Evolutionary conservation across 2,113 vertebrate genomes (phyloP), one percentile per base, ranked within the genome.

Genomic region (Neoarius graeffei): DNA sequence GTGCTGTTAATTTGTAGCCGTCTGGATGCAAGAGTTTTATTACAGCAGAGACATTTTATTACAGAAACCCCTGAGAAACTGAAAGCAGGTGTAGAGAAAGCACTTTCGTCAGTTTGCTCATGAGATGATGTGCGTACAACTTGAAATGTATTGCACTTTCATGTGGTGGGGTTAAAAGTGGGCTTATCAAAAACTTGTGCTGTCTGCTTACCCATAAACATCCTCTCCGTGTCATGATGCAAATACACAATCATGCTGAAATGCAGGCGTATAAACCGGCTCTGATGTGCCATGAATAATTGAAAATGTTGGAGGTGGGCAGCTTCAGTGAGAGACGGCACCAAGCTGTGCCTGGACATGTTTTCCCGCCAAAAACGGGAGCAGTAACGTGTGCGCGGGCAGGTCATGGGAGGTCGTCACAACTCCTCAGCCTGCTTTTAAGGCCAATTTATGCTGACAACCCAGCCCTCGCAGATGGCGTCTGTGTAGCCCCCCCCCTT

Each of bases 361-460:
- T 56, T 83, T 85, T 81, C 54, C 42, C 52, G 79, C 54, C 83
- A 89, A 67, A 91, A 89, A 52, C 85, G 86, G 83, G 71, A 83
- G 86, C 79, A 73, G 84, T 88, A 90, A 42, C 42, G 91, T 92
- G 81, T 66, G 73, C 92, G 84, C 87, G 74, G 89, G 92, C 83
- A 83, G 89, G 85, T 85, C 52, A 62, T 82, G 77, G 60, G 87
- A 42, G 52, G 56, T 30, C 85, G 64, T 42, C 86, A 69, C 76
- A 87, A 84, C 83, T 20, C 60, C 84, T 82, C 86, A 85, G 90
- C 66, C 48, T 25, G 52, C 85, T 59, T 59, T 35, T 19, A 9
- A n/a, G n/a, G n/a, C n/a, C n/a, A n/a, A n/a, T n/a, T n/a, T n/a
- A n/a, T n/a, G n/a, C n/a, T n/a, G n/a, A n/a, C n/a, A n/a, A n/a